Conservation (phyloP, 2,888 invertebrate genomes). For the Drosophila neoperkinsi region DNA sequence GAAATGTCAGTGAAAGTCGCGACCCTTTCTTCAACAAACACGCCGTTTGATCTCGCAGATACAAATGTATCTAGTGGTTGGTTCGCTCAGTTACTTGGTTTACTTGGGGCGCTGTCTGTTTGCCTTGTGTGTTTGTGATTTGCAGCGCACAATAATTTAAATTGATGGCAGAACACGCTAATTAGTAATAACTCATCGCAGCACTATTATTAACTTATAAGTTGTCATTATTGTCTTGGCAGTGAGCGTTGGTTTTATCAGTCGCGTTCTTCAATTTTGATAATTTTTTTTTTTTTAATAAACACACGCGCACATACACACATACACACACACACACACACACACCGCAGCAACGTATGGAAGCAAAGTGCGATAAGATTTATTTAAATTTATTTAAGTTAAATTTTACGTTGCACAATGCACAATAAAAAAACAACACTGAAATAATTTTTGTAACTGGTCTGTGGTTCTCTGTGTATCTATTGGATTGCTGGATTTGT, state of each 20-base stretch:
- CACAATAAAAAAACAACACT: conserved; percentile 60
- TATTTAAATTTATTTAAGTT: conserved; percentile 61
- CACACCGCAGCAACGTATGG: neutral
- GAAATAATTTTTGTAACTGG: conserved; percentile 51
- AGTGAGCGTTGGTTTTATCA: conserved; percentile 33
- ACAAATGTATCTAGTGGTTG: conserved; percentile 66
- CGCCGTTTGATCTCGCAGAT: conserved; percentile 48
- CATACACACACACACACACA: neutral
- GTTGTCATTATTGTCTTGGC: conserved; percentile 38
- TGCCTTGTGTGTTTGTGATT: conserved; percentile 12
- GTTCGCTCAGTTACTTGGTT: neutral
- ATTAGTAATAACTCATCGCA: conserved; percentile 73
- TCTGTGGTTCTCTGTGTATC: conserved; percentile 79
- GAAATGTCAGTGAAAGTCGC: conserved; percentile 78
- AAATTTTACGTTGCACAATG: conserved; percentile 53
- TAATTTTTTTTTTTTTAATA: conserved; percentile 5
- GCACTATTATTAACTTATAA: conserved; percentile 41
- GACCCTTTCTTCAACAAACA: conserved; percentile 68
- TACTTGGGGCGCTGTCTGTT: conserved; percentile 10
- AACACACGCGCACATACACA: conserved; percentile 5
- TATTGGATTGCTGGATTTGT: conserved; percentile 83
- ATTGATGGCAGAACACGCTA: conserved; percentile 48
- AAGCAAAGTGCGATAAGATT: conserved; percentile 38
- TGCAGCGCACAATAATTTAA: conserved; percentile 33
- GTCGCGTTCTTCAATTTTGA: conserved; percentile 32